Base-by-base conservation (phyloP, 1,140 invertebrate genomes). In the Zophobas morio region DNA sequence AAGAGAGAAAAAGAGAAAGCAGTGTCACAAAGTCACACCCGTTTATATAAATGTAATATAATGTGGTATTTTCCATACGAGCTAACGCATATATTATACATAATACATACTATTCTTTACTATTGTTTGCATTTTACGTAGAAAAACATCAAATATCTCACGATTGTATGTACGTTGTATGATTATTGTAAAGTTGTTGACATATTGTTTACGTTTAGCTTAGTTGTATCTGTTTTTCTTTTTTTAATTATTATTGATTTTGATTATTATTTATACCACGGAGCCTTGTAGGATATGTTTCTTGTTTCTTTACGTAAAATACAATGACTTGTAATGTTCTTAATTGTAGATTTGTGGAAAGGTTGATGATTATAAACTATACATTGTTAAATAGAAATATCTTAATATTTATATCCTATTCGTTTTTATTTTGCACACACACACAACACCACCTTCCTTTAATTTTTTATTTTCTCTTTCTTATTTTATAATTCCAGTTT, bases 371-470 rank as follows among this genome's bases (percentile, higher is more conserved):
- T 85, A 86, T 86, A 85, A 86, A 84, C 83, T 86, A 86, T 86
- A 85, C 84, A 86, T 85, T 86, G 85, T 86, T 86, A 85, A 85
- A 86, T 86, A 86, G 84, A 86, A 86, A 85, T 85, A 85, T 84
- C 85, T 84, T 85, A 85, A 85, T 84, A 86, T 85, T 84, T 84
- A 83, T 80, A 78, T 57, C 40, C 42, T 60, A 74, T 57, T 57
- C 53, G 37, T 56, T 74, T 74, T 74, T 57, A 74, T 74, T 74
- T 74, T 57, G 60, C 60, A 66, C 60, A 66, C 60, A 60, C 56
- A 60, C 56, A 60, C 56, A 56, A 56, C 54, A 66, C 60, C 60
- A 66, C 60, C 60, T 66, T 66, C 60, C 60, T 66, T 66, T 46
- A 37, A 37, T 73, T 72, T 70, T 73, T 54, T 72, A 72, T 72